Conservation (phyloP, 2,797 vertebrate genomes). For the Carcharodon carcharias region DNA sequence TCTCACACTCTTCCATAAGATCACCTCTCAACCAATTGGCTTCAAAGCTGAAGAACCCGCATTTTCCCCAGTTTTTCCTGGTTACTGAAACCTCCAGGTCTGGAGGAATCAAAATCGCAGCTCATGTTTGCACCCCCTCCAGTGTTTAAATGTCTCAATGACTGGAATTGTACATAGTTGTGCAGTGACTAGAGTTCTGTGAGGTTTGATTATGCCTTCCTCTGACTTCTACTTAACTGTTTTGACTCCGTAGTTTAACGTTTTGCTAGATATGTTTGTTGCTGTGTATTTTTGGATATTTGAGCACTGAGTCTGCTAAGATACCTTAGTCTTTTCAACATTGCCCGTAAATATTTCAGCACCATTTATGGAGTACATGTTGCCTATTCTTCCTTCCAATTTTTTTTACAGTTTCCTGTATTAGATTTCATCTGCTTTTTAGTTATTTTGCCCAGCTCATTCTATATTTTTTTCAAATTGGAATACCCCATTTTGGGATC, state of each 20-base stretch:
- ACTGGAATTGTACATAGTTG: not conserved
- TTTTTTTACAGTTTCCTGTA: not conserved
- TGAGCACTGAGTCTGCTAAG: not conserved
- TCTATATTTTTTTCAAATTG: not conserved
- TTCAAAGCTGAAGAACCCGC: not conserved
- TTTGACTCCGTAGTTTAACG: not conserved
- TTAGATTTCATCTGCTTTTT: not conserved
- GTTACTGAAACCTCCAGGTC: not conserved
- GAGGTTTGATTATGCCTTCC: not conserved
- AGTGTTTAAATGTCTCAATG: not conserved
- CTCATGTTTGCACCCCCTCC: not conserved
- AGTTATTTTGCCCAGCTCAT: not conserved
- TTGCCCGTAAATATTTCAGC: not conserved
- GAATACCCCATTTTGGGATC: not conserved
- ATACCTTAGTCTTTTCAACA: not conserved
- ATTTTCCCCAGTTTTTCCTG: not conserved
- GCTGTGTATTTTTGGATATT: not conserved
- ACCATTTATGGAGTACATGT: not conserved
- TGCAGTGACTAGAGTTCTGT: not conserved
- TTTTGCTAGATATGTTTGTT: not conserved
- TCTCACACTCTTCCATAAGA: not conserved
- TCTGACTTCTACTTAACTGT: not conserved
- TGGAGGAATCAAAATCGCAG: not conserved
- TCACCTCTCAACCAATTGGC: not conserved
- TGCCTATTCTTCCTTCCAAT: not conserved